phyloP scores from a whole-genome alignment of 2,888 invertebrate genomes.

The Aquatica leii region DNA sequence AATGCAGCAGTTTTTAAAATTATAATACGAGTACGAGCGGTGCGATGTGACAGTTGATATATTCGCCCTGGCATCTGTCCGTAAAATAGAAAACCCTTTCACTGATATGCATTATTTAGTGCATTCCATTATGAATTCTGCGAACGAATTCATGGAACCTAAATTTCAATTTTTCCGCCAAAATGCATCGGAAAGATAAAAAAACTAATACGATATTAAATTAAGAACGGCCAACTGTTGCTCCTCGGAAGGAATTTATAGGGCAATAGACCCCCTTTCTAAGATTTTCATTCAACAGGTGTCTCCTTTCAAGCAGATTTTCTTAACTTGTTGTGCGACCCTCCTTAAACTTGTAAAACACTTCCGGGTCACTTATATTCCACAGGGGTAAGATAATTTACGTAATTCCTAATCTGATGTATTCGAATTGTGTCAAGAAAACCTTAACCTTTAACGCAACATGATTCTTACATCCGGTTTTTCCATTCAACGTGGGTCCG shows the following conservation, averaged over 20 bases:
- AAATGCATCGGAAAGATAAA: constrained; percentile 26
- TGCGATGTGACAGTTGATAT: constrained; percentile 42
- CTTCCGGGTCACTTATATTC: constrained; percentile 29
- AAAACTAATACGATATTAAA: constrained; percentile 17
- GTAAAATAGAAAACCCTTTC: constrained; percentile 50
- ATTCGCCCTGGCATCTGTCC: constrained; percentile 48
- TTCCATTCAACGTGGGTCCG: constrained; percentile 20
- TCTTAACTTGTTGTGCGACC: constrained; percentile 38
- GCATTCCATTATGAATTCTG: constrained; percentile 34
- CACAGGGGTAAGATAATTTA: not conserved
- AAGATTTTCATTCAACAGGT: constrained; percentile 47
- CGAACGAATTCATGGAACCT: constrained; percentile 31
- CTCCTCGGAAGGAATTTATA: constrained; percentile 42
- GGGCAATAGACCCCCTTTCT: constrained; percentile 31
- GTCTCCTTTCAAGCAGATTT: constrained; percentile 43
- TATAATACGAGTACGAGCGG: constrained; percentile 26
- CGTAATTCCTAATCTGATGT: no score
- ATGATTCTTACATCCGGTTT: constrained; percentile 24
- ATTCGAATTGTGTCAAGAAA: constrained; percentile 17
- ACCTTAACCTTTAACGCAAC: constrained; percentile 33
- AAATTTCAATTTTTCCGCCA: constrained; percentile 29
- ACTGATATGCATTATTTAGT: constrained; percentile 49
- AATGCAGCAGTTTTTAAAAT: constrained; percentile 29
- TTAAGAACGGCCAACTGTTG: constrained; percentile 47
- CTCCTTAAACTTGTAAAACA: constrained; percentile 25